Conservation (phyloP, 2,888 invertebrate species). For the Lithophane semibrunnea region DNA sequence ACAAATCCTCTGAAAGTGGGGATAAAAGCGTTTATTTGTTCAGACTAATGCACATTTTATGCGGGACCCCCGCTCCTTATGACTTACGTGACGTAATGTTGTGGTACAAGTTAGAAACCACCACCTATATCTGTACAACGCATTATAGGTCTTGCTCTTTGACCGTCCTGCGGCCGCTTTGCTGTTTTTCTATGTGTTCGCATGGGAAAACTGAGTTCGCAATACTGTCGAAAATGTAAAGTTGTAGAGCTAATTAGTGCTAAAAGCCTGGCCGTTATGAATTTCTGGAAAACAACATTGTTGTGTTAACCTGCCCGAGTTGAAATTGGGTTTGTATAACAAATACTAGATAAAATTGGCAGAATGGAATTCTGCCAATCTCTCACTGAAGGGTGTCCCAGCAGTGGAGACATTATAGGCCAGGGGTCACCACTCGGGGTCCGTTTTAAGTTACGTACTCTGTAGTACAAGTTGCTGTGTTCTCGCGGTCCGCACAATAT, state of each 20-base stretch:
- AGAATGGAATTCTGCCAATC: not conserved
- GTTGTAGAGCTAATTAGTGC: conserved; percentile 28
- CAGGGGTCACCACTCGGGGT: too few relatives aligned
- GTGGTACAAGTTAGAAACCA: conserved; percentile 61
- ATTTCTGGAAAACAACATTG: conserved; percentile 25
- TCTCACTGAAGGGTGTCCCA: too few relatives aligned
- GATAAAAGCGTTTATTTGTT: conserved; percentile 89
- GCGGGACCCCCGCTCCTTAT: conserved; percentile 84
- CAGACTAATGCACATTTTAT: conserved; percentile 89
- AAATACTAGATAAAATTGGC: conserved; percentile 2
- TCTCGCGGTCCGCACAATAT: too few relatives aligned
- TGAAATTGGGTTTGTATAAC: not conserved
- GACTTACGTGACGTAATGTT: conserved; percentile 85
- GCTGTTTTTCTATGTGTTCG: conserved; percentile 15
- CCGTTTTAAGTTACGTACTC: too few relatives aligned
- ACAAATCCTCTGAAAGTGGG: conserved; percentile 83
- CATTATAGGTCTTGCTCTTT: not conserved
- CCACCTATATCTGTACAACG: not conserved
- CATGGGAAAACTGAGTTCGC: conserved; percentile 1
- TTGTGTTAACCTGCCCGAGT: conserved; percentile 14
- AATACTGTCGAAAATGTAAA: conserved; percentile 17
- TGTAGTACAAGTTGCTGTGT: too few relatives aligned
- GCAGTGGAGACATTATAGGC: too few relatives aligned
- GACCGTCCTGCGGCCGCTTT: conserved; percentile 1
- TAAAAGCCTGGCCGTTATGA: conserved; percentile 34